phyloP scores from a whole-genome alignment of 2,113 vertebrate species.

The Sinocyclocheilus anophthalmus region DNA sequence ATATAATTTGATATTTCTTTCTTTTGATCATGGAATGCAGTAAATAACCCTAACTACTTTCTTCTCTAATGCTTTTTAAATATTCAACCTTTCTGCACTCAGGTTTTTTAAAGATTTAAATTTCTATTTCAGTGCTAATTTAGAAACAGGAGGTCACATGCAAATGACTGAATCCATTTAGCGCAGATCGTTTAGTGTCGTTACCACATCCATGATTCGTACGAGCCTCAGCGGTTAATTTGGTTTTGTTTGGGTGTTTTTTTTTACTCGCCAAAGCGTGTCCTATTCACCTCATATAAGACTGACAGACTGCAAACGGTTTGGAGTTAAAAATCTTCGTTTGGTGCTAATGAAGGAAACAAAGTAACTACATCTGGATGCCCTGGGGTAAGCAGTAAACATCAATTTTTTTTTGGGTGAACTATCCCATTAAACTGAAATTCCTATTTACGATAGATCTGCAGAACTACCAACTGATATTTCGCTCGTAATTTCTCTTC shows the following conservation, averaged over 20 bases:
- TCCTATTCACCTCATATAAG: no score
- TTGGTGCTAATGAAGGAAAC: no score
- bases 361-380: no score
- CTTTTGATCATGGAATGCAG: background rate
- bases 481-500: background rate
- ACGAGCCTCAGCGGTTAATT: no score
- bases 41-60: background rate
- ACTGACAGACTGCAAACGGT: no score
- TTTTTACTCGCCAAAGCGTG: no score
- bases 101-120: background rate
- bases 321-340: no score
- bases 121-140: background rate
- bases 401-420: no score
- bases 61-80: background rate
- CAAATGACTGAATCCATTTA: constrained; percentile 5
- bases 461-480: background rate
- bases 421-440: background rate
- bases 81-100: background rate
- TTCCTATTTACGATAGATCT: background rate
- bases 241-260: no score
- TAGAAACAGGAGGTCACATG: background rate
- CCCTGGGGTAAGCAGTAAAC: no score
- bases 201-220: no score
- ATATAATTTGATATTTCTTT: background rate
- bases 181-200: no score